phyloP scores from a whole-genome alignment of 1,140 invertebrate genomes.

The Acyrthosiphon pisum region DNA sequence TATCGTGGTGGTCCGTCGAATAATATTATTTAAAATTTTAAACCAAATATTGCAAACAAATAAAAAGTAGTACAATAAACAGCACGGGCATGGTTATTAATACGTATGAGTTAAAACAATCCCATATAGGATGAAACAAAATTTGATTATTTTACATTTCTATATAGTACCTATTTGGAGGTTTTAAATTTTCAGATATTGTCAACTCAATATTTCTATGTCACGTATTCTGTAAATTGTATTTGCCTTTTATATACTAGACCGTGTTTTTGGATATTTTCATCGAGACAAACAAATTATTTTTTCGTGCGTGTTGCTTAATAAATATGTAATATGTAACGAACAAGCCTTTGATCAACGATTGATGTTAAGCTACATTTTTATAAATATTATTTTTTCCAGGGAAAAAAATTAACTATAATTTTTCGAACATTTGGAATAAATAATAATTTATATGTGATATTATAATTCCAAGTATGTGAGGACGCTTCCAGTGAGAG shows the following conservation, averaged over 20 bases:
- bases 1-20: not conserved
- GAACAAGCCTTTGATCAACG: not conserved
- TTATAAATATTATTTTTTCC: not conserved
- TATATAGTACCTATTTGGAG: not conserved
- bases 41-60: not conserved
- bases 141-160: not conserved
- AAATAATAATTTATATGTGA: not conserved
- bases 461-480: not conserved
- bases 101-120: not conserved
- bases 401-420: not conserved
- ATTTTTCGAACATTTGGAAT: not conserved
- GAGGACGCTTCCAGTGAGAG: not conserved
- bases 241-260: not conserved
- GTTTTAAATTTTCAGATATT: not conserved
- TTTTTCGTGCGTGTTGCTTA: not conserved
- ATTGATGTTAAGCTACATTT: not conserved
- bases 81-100: not conserved
- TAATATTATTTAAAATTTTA: not conserved
- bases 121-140: not conserved
- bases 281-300: not conserved
- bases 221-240: not conserved
- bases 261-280: conserved; percentile 1
- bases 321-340: conserved; percentile 1
- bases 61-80: not conserved
- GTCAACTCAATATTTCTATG: conserved; percentile 5